Percentiles rank a stretch among this genome's conserved stretches.
Conservation (phyloP, 2,888 invertebrate genomes). For the Morpho helenor region DNA sequence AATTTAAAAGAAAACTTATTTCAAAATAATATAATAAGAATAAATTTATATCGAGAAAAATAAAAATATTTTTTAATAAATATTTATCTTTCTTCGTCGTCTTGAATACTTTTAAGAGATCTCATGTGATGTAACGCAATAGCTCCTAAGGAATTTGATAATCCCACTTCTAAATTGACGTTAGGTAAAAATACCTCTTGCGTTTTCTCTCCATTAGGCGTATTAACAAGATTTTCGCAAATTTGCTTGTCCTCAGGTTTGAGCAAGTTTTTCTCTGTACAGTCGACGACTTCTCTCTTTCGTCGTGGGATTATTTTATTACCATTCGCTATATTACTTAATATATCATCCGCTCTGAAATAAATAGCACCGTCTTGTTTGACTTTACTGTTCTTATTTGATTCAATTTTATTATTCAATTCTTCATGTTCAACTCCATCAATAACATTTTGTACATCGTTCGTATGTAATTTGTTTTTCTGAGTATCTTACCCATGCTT, state of each 20-base stretch:
- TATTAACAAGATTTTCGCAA: constrained; percentile 42
- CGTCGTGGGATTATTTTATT: constrained; percentile 36
- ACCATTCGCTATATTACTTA: constrained; percentile 21
- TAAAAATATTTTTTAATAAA: not conserved
- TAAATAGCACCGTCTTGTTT: constrained; percentile 24
- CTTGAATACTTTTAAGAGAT: constrained; percentile 55
- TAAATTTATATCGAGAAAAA: not conserved
- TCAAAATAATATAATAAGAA: not conserved
- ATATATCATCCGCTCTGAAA: constrained; percentile 20
- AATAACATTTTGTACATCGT: constrained; percentile 40
- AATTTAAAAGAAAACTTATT: not conserved
- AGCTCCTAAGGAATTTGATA: constrained; percentile 45
- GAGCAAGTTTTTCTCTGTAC: constrained; percentile 42
- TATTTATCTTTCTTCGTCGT: constrained; percentile 37
- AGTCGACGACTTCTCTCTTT: constrained; percentile 59
- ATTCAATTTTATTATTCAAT: constrained; percentile 18
- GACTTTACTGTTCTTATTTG: not conserved
- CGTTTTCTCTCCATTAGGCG: constrained; percentile 21
- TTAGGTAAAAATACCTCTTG: constrained; percentile 37
- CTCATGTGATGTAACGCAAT: constrained; percentile 49
- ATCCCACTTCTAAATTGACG: constrained; percentile 41
- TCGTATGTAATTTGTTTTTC: constrained; percentile 25
- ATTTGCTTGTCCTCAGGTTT: constrained; percentile 51
- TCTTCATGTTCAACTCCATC: constrained; percentile 40
- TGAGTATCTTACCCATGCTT: constrained; percentile 55